Evolutionary conservation across 2,888 invertebrate genomes (phyloP).

Genomic region (Automeris io): DNA sequence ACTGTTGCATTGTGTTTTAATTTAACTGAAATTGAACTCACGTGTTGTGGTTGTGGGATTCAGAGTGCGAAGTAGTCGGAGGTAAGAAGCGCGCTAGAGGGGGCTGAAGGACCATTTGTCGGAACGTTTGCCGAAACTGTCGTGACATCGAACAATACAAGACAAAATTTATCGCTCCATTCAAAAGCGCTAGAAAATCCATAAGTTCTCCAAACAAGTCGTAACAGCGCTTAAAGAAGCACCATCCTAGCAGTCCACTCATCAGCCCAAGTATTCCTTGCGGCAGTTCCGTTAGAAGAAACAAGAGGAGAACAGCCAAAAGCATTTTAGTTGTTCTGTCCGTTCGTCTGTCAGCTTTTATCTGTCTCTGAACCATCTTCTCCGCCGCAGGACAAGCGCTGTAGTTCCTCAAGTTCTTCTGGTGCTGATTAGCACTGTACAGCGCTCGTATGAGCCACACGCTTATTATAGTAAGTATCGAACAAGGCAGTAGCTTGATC

Average conservation of each 20-base stretch:
- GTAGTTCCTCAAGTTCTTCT: constrained; percentile 82
- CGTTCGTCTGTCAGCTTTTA: constrained; percentile 83
- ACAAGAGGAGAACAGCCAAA: constrained; percentile 89
- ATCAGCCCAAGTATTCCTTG: constrained; percentile 86
- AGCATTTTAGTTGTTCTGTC: constrained; percentile 94
- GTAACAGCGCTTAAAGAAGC: constrained; percentile 89
- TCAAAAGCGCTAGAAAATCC: constrained; percentile 92
- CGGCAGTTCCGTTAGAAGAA: constrained; percentile 93
- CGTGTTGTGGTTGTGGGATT: constrained; percentile 80
- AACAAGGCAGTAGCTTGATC: constrained; percentile 88
- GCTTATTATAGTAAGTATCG: constrained; percentile 84
- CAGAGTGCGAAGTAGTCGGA: constrained; percentile 76
- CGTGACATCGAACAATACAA: constrained; percentile 96
- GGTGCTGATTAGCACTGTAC: constrained; percentile 85
- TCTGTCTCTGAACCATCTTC: constrained; percentile 60
- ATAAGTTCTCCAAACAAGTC: constrained; percentile 89
- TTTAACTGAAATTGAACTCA: constrained; percentile 56
- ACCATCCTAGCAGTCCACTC: constrained; percentile 80
- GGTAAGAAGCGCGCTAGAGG: constrained; percentile 78
- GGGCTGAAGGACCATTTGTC: constrained; percentile 82
- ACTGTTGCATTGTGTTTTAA: too few species aligned
- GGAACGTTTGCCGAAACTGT: constrained; percentile 91
- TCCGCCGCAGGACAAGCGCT: constrained; percentile 73
- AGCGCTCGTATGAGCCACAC: constrained; percentile 83
- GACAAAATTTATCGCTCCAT: constrained; percentile 95